A percentile compares a stretch with the other conserved stretches of the same genome.
phyloP scores from a whole-genome alignment of 2,113 vertebrate species.

The Cyanoderma ruficeps region DNA sequence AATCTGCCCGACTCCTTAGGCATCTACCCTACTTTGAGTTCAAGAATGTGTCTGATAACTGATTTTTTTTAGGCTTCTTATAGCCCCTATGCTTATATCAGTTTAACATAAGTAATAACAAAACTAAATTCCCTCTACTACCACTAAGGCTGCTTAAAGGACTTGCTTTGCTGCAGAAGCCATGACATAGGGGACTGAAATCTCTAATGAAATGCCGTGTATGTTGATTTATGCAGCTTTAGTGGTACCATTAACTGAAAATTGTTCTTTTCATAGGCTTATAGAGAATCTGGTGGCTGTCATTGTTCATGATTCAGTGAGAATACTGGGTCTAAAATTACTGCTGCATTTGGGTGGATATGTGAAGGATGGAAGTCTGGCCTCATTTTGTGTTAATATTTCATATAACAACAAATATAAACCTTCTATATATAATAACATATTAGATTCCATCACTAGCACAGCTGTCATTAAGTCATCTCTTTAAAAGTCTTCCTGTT shows the following conservation, averaged over 20 bases:
- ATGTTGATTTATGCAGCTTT: conserved; percentile 59
- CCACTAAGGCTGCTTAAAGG: conserved; percentile 43
- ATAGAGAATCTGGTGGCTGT: conserved; percentile 26
- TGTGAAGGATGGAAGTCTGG: background rate
- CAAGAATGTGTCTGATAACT: background rate
- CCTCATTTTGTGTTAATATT: conserved; percentile 27
- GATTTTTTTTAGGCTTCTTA: background rate
- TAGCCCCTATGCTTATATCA: background rate
- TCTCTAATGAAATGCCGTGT: conserved; percentile 23
- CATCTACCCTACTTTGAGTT: background rate
- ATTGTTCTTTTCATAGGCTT: conserved; percentile 51
- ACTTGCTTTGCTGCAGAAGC: conserved; percentile 41
- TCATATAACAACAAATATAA: conserved; percentile 37
- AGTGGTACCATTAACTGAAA: conserved; percentile 57
- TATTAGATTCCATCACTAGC: conserved; percentile 11
- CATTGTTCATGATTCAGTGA: conserved; percentile 42
- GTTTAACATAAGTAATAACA: conserved; percentile 55
- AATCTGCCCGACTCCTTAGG: background rate
- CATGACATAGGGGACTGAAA: conserved; percentile 17
- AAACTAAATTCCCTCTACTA: conserved; percentile 37
- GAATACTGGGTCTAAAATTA: background rate
- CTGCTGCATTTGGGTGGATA: background rate
- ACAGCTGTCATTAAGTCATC: background rate
- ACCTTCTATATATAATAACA: background rate
- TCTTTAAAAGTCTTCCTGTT: background rate